Percentiles rank a stretch among this genome's conserved stretches.
These are phyloP conservation scores for Pungitius pungitius DNA, from an alignment of 2,113 vertebrate genomes.

Conservation along the genomic window DNA sequence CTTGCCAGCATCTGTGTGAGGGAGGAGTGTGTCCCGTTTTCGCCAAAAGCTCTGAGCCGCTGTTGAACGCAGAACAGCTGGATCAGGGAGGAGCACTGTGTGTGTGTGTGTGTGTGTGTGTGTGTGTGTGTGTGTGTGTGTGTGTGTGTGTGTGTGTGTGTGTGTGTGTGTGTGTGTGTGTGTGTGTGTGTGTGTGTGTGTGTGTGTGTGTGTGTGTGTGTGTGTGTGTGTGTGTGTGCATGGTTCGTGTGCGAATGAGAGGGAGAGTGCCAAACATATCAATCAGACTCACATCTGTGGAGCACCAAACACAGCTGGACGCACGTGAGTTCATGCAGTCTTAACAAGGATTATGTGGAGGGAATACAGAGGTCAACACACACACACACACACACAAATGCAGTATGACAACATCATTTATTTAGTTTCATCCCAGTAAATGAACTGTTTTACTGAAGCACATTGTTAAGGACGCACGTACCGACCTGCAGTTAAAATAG, in stretches of 20 bases:
- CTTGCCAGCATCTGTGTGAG: conserved; percentile 54
- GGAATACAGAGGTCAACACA: conserved; percentile 11
- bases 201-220: conserved; percentile 3
- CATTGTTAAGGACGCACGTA: background rate
- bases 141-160: background rate
- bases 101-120: conserved; percentile 15
- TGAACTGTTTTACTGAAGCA: background rate
- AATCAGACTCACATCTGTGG: conserved; percentile 59
- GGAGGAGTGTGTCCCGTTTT: conserved; percentile 52
- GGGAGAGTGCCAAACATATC: conserved; percentile 56
- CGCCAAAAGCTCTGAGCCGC: conserved; percentile 44
- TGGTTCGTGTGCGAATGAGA: conserved; percentile 21
- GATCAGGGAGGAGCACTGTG: conserved; percentile 46
- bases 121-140: background rate
- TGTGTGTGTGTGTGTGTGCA: background rate
- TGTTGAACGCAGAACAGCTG: conserved; percentile 70
- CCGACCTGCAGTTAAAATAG: conserved; percentile 25
- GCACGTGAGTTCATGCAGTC: conserved; percentile 43
- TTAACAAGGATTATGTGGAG: conserved; percentile 28
- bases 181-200: conserved; percentile 2
- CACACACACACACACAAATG: background rate
- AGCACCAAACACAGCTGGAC: conserved; percentile 55
- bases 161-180: conserved; percentile 3
- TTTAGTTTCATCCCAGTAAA: background rate
- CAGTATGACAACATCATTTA: conserved; percentile 2